These are phyloP conservation scores for Oscheius sp. DNA, from an alignment of 2,888 invertebrate genomes.

Conservation along the genomic window DNA sequence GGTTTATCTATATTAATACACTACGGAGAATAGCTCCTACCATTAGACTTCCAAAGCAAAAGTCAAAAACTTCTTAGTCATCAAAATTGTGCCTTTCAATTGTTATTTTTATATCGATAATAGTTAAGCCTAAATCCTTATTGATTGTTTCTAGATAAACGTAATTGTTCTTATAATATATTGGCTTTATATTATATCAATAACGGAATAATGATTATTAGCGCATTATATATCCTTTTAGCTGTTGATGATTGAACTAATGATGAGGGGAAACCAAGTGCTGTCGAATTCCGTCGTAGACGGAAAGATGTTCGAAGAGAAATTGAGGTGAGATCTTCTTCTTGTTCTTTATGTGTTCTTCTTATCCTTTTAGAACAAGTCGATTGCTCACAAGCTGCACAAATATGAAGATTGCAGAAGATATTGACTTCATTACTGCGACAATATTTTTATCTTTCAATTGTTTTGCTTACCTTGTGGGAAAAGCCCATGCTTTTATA, in stretches of 20 bases:
- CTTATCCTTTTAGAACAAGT: constrained; percentile 40
- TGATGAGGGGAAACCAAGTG: no score
- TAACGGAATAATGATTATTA: no score
- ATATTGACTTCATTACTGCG: constrained; percentile 70
- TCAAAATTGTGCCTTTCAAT: background rate
- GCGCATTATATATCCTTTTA: no score
- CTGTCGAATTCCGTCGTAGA: constrained; percentile 39
- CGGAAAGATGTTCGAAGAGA: constrained; percentile 52
- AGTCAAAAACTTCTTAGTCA: constrained; percentile 20
- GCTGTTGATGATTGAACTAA: no score
- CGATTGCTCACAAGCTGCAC: constrained; percentile 51
- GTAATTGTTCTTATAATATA: no score
- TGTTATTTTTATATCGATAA: background rate
- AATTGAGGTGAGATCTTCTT: constrained; percentile 43
- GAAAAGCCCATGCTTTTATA: constrained; percentile 70
- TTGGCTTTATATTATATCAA: no score
- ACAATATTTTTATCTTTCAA: constrained; percentile 25
- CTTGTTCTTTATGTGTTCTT: constrained; percentile 27
- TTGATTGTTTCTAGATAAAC: no score
- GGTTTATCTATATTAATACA: constrained; percentile 56
- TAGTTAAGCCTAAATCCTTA: no score
- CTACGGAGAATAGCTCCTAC: constrained; percentile 49
- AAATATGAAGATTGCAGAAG: constrained; percentile 69
- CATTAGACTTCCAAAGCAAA: constrained; percentile 12
- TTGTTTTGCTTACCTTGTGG: constrained; percentile 57